phyloP scores from a whole-genome alignment of 1,140 invertebrate species.

The Pemphigus obesinymphae region DNA sequence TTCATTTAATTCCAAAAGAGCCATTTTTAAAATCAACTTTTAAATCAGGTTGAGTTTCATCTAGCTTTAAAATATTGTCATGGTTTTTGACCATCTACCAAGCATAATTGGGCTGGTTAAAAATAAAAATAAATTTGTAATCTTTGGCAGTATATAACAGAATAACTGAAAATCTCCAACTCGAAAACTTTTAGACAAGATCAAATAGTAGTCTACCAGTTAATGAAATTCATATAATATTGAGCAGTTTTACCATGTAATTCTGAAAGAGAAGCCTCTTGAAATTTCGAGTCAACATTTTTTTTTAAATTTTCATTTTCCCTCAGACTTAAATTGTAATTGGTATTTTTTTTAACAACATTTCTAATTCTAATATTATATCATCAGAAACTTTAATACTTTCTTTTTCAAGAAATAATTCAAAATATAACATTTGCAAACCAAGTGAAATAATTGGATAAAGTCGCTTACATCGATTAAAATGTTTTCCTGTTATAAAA shows the following conservation, averaged over 20 bases:
- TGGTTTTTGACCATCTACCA: constrained; percentile 45
- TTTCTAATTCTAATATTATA: neutral
- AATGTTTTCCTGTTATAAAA: constrained; percentile 53
- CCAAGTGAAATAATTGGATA: constrained; percentile 52
- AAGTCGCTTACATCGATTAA: constrained; percentile 53
- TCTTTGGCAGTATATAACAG: constrained; percentile 45
- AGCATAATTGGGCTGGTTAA: constrained; percentile 49
- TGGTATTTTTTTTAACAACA: neutral
- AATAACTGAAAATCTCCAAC: constrained; percentile 47
- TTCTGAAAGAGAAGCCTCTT: constrained; percentile 45
- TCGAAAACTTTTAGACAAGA: constrained; percentile 47
- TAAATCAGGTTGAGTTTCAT: constrained; percentile 25
- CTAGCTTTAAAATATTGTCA: constrained; percentile 42
- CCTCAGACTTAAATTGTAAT: neutral
- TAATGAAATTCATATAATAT: constrained; percentile 47
- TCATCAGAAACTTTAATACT: constrained; percentile 3
- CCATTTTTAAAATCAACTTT: neutral
- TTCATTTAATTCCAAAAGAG: constrained; percentile 12
- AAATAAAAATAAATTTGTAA: constrained; percentile 48
- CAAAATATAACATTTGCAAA: constrained; percentile 51
- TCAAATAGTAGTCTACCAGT: constrained; percentile 45
- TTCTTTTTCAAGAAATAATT: constrained; percentile 6
- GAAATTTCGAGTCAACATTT: constrained; percentile 46
- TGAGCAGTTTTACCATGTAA: constrained; percentile 50
- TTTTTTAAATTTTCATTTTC: constrained; percentile 38